Evolutionary conservation across 2,797 vertebrate genomes (phyloP).

Genomic region (Mus spretus): DNA sequence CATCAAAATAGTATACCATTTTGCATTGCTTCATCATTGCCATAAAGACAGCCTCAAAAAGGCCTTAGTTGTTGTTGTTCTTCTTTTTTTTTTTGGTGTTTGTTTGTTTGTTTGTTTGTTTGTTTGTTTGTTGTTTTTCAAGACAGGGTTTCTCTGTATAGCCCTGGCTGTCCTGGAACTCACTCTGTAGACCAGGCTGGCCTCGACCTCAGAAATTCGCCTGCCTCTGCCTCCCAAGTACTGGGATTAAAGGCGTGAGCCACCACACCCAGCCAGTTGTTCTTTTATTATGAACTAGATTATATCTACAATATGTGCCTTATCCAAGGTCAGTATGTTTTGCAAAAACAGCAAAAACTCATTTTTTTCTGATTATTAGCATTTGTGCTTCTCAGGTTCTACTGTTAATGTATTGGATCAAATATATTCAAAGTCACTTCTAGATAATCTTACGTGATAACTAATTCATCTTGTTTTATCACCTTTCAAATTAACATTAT

Average conservation of each 20-base stretch:
- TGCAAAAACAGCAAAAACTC: neutral
- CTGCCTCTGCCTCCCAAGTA: too few species aligned
- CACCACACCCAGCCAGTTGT: too few species aligned
- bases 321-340: neutral
- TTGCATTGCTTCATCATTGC: neutral
- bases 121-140: too few species aligned
- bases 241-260: too few species aligned
- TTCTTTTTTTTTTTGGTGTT: too few species aligned
- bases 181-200: too few species aligned
- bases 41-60: slow-evolving; percentile 9
- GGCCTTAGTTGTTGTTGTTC: neutral
- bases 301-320: slow-evolving; percentile 5
- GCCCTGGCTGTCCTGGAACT: too few species aligned
- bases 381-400: slow-evolving; percentile 35
- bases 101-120: too few species aligned
- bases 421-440: slow-evolving; percentile 66
- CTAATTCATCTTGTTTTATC: slow-evolving; percentile 48
- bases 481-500: slow-evolving; percentile 64
- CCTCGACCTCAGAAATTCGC: too few species aligned
- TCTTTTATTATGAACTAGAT: slow-evolving; percentile 7
- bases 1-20: neutral
- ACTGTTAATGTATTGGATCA: slow-evolving; percentile 40
- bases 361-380: slow-evolving; percentile 35
- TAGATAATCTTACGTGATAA: slow-evolving; percentile 58
- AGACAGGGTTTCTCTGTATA: too few species aligned